These are phyloP conservation scores for Apostichopus californicus DNA, from an alignment of 35 echinoderm and acorn worm species.

Conservation along the genomic window DNA sequence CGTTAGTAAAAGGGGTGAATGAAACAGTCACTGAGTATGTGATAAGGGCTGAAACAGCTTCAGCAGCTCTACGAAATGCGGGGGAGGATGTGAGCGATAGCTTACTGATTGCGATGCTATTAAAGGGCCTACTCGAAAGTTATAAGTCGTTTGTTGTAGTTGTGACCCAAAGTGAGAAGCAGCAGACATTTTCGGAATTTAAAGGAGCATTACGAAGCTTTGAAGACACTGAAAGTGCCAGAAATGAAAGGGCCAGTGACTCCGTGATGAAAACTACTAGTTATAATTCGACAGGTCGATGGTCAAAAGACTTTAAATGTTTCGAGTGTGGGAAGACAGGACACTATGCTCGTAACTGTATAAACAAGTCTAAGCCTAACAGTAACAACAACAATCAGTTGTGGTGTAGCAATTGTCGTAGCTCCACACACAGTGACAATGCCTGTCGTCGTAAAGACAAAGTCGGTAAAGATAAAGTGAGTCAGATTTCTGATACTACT, in stretches of 20 bases:
- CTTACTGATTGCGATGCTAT: conserved; percentile 49
- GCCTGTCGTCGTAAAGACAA: too few species aligned
- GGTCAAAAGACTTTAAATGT: conserved; percentile 18
- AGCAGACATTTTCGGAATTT: conserved; percentile 52
- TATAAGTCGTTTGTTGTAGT: conserved; percentile 46
- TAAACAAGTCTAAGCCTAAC: too few species aligned
- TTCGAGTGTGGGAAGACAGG: conserved; percentile 45
- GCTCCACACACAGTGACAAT: too few species aligned
- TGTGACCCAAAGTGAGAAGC: conserved; percentile 21
- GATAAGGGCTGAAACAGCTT: too few species aligned
- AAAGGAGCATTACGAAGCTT: conserved; percentile 47
- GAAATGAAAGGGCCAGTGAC: background rate
- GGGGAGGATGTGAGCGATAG: conserved; percentile 30
- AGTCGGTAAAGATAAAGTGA: too few species aligned
- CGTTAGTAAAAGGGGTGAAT: conserved; percentile 25
- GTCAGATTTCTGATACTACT: too few species aligned
- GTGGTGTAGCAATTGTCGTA: too few species aligned
- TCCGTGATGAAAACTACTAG: background rate
- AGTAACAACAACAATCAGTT: too few species aligned
- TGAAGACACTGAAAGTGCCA: conserved; percentile 57
- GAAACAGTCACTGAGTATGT: too few species aligned
- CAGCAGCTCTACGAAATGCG: conserved; percentile 38
- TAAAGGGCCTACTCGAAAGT: conserved; percentile 36
- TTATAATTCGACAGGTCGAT: background rate
- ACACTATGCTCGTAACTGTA: conserved; percentile 32